Evolutionary conservation across 1,140 invertebrate species (phyloP), one percentile per base, ranked within the genome.

Genomic region (Aphis craccivora): DNA sequence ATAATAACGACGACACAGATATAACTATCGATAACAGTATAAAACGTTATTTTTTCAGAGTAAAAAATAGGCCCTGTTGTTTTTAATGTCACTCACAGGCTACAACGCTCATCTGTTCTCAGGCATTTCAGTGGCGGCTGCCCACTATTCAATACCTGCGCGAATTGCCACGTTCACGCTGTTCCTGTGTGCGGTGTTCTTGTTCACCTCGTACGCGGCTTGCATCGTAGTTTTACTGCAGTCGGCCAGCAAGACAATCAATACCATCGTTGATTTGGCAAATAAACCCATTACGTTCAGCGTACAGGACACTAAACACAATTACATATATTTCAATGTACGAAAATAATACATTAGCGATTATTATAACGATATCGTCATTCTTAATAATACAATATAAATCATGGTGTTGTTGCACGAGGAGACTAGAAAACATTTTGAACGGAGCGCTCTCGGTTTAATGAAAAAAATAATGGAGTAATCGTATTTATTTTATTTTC

Each of bases 201-300:
- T 93, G 23, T 93, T 93, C 35, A 93, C 91, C 6, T 93, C 91
- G 23, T 93, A 93, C 23, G 43, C 81, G 22, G 91, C 91, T n/a
- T 86, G 25, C 51, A 93, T 93, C 5, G 91, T 93, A 8, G 48
- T 55, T 30, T 0, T 93, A 6, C 35, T 93, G 1, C 48, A 93
- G 35, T 84, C 81, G 9, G 14, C 45, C 22, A 93, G 91, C 48
- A 20, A 55, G 5, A 43, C 81, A 14, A 93, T 93, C 18, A 93
- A 43, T 8, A 40, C 14, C 6, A 9, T 86, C 91, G 23, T 11
- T 30, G 91, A 93, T 25, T 55, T 93, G 35, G 84, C 91, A 14
- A 51, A 93, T 1, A 86, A 25, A 5, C 81, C 91, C 7, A 93
- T 84, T n/a, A 84, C 91, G 23, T 93, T 93, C 25, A 93, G 91